phyloP scores from a whole-genome alignment of 2,797 vertebrate genomes.

The Luscinia megarhynchos region DNA sequence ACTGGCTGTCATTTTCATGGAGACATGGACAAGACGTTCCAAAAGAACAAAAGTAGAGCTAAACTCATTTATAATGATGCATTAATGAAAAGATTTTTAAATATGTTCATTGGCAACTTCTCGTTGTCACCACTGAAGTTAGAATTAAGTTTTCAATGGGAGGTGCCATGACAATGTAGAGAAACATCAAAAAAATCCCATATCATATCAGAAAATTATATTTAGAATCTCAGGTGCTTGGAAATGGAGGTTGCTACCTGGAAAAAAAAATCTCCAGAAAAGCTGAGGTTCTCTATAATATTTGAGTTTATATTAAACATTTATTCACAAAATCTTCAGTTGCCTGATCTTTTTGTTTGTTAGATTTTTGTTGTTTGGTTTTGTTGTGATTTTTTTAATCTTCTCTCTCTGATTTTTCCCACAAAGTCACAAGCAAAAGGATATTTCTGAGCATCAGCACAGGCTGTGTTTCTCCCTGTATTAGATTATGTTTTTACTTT shows the following conservation, averaged over 20 bases:
- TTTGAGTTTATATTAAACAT: not conserved
- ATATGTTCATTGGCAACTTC: not conserved
- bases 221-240: not conserved
- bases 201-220: not conserved
- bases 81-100: not conserved
- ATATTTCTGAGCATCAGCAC: conserved; percentile 79
- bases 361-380: not conserved
- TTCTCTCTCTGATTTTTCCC: not conserved
- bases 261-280: not conserved
- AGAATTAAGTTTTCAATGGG: not conserved
- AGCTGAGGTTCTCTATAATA: not conserved
- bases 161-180: not conserved
- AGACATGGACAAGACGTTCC: not conserved
- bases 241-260: not conserved
- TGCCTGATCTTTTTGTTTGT: not conserved
- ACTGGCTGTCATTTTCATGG: not conserved
- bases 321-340: not conserved
- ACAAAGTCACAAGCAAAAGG: not conserved
- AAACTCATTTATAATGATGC: not conserved
- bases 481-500: conserved; percentile 67
- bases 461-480: conserved; percentile 45
- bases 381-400: not conserved
- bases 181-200: not conserved
- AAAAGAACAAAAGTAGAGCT: not conserved
- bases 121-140: not conserved